These are phyloP conservation scores for Temnothorax ravouxi DNA, from an alignment of 2,888 invertebrate species.

Conservation along the genomic window DNA sequence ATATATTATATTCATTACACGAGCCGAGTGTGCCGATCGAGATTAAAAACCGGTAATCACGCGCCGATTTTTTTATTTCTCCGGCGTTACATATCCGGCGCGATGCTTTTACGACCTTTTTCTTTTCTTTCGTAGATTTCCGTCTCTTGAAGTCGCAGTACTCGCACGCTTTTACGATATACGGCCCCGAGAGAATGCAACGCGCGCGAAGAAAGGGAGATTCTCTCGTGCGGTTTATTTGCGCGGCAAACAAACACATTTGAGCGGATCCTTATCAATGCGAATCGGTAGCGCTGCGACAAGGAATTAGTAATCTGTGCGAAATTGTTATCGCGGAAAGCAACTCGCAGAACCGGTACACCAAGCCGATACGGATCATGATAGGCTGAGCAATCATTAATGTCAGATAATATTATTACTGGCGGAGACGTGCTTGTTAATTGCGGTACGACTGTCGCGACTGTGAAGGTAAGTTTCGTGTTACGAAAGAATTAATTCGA, in stretches of 20 bases:
- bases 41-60: conserved; percentile 6
- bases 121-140: neutral
- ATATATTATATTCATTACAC: too few species aligned
- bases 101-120: neutral
- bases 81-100: neutral
- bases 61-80: neutral
- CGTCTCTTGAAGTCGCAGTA: neutral
- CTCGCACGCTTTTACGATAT: neutral
- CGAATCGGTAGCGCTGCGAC: neutral
- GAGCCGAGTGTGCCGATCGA: neutral
- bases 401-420: conserved; percentile 29
- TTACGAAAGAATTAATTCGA: neutral
- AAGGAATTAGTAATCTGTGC: conserved; percentile 8
- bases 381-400: conserved; percentile 20
- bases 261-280: conserved; percentile 4
- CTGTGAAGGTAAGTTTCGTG: neutral
- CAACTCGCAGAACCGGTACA: neutral
- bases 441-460: neutral
- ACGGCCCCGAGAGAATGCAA: too few species aligned
- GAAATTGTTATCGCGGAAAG: conserved; percentile 16
- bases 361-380: neutral
- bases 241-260: neutral
- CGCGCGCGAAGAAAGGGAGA: neutral
- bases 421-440: neutral
- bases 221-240: neutral